Evolutionary conservation across 1,140 invertebrate genomes (phyloP).

Genomic region (Pissodes strobi): DNA sequence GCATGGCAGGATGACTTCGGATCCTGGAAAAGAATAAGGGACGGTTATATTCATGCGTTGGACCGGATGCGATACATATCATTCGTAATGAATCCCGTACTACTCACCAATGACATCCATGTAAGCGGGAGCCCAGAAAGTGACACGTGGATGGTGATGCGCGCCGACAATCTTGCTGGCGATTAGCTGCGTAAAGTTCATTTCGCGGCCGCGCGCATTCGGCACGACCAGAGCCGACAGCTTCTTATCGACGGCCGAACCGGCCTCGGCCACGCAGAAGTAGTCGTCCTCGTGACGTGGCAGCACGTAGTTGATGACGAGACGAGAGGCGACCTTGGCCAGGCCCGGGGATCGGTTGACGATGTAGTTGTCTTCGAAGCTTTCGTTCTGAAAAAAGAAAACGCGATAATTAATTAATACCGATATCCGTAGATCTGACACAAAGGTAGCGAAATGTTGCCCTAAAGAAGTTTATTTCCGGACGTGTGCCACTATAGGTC

Average conservation of each 20-base stretch:
- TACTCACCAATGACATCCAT: constrained; percentile 60
- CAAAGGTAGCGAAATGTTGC: no score
- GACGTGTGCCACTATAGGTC: no score
- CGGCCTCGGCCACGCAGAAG: constrained; percentile 73
- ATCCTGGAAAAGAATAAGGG: constrained; percentile 56
- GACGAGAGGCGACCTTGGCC: constrained; percentile 66
- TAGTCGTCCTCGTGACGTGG: constrained; percentile 66
- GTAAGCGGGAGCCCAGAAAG: constrained; percentile 59
- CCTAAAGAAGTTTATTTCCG: no score
- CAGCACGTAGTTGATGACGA: constrained; percentile 66
- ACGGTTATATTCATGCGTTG: neutral
- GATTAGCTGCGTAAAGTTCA: constrained; percentile 50
- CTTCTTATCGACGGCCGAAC: constrained; percentile 61
- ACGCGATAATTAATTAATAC: neutral
- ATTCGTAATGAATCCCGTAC: no score
- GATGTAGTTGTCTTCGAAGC: constrained; percentile 59
- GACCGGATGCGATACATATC: no score
- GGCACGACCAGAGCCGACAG: constrained; percentile 59
- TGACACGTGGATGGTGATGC: constrained; percentile 61
- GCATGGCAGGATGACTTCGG: constrained; percentile 71
- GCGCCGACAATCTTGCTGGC: constrained; percentile 53
- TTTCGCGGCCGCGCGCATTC: constrained; percentile 38
- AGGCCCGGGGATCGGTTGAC: constrained; percentile 59
- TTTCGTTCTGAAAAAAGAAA: constrained; percentile 48
- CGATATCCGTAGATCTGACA: no score